phyloP scores from a whole-genome alignment of 2,113 vertebrate species.

The Callopanchax toddi region DNA sequence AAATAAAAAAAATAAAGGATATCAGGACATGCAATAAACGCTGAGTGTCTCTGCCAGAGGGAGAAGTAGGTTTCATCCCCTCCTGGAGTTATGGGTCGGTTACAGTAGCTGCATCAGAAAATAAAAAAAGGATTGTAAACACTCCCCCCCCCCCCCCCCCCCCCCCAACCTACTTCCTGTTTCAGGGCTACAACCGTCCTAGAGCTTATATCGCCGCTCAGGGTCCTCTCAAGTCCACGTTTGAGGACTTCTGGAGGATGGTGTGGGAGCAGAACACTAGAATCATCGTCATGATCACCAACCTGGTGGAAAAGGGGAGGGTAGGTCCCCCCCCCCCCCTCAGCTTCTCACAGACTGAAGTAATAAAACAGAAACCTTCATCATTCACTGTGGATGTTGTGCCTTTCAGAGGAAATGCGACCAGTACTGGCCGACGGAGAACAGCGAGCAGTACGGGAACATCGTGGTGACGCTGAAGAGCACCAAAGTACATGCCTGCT shows the following conservation, averaged over 20 bases:
- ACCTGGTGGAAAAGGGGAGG: conserved; percentile 98
- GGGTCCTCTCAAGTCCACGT: conserved; percentile 97
- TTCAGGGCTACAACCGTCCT: conserved; percentile 95
- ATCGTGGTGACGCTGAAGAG: conserved; percentile 94
- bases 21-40: conserved; percentile 17
- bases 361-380: not conserved
- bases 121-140: conserved; percentile 1
- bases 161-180: conserved; percentile 33
- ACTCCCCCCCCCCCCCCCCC: no score
- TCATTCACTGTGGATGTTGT: not conserved
- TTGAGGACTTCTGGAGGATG: conserved; percentile 99
- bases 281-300: conserved; percentile 98
- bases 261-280: conserved; percentile 98
- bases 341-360: no score
- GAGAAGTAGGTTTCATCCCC: conserved; percentile 26
- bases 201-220: conserved; percentile 98
- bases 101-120: not conserved
- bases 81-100: no score
- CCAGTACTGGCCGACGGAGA: conserved; percentile 97
- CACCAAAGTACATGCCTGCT: conserved; percentile 95
- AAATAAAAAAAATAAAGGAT: not conserved
- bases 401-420: conserved; percentile 92
- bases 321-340: conserved; percentile 76
- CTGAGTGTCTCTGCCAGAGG: conserved; percentile 2
- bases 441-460: conserved; percentile 95